Percentiles rank a stretch among this genome's conserved stretches.
Conservation (phyloP, 2,888 invertebrate genomes). For the Microctonus brassicae region DNA sequence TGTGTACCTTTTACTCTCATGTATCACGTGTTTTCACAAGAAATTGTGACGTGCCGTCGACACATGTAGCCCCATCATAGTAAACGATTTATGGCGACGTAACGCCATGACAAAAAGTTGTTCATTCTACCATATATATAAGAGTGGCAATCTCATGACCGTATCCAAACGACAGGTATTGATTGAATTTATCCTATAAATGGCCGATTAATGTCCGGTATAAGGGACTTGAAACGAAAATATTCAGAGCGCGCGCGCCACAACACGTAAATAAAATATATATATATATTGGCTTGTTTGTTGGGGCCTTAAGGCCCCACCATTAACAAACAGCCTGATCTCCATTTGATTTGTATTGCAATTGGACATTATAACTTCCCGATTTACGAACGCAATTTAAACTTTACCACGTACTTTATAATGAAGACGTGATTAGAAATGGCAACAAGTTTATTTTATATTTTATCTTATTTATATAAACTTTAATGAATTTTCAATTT, state of each 20-base stretch:
- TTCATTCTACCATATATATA: constrained; percentile 59
- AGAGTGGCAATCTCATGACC: constrained; percentile 47
- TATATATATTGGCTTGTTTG: no score
- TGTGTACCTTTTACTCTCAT: constrained; percentile 51
- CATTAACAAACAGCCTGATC: no score
- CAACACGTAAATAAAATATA: not conserved
- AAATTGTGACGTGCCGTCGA: constrained; percentile 67
- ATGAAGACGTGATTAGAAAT: constrained; percentile 55
- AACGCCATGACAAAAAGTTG: constrained; percentile 62
- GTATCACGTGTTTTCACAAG: constrained; percentile 66
- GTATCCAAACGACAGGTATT: constrained; percentile 54
- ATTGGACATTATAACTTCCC: no score
- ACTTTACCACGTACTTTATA: constrained; percentile 38
- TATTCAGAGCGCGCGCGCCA: constrained; percentile 45
- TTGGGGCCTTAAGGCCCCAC: not conserved
- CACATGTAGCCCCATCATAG: constrained; percentile 70
- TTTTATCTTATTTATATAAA: no score
- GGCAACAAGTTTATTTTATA: constrained; percentile 48
- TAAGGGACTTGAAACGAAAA: constrained; percentile 44
- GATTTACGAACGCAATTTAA: no score
- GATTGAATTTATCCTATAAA: constrained; percentile 66
- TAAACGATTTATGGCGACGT: constrained; percentile 66
- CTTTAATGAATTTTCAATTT: no score
- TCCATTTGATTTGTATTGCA: no score
- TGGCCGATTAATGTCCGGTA: constrained; percentile 42